phyloP scores from a whole-genome alignment of 2,113 vertebrate species.

The Pogona vitticeps region DNA sequence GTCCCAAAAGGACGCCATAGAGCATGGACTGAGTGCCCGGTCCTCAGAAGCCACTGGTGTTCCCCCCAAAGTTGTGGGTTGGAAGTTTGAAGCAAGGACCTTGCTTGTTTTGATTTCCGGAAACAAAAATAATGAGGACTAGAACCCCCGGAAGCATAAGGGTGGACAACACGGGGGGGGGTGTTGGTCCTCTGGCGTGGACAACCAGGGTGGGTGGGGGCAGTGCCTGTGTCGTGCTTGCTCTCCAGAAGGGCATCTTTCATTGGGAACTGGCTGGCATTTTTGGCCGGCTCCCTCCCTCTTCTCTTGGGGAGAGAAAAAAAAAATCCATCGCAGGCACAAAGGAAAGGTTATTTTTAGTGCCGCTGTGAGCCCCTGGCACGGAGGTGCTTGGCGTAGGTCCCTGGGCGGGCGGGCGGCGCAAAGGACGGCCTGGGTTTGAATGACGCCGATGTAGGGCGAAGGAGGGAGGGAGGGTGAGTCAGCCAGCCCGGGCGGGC shows the following conservation, averaged over 20 bases:
- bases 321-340: not conserved
- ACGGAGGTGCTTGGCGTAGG: not conserved
- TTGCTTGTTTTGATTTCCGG: not conserved
- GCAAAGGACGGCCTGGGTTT: slow-evolving; percentile 22
- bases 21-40: not conserved
- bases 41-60: not conserved
- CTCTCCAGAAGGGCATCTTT: not conserved
- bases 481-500: slow-evolving; percentile 30
- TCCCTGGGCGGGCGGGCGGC: slow-evolving; percentile 11
- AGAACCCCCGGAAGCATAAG: not conserved
- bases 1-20: not conserved
- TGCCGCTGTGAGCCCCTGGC: not conserved
- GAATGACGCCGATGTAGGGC: slow-evolving; percentile 17
- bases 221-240: not conserved
- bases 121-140: not conserved
- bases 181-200: too few species aligned
- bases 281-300: not conserved
- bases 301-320: slow-evolving; percentile 7
- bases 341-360: not conserved
- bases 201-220: not conserved
- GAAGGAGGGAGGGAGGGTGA: slow-evolving; percentile 52
- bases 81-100: too few species aligned
- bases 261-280: not conserved
- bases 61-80: too few species aligned
- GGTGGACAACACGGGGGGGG: too few species aligned